phyloP scores from a whole-genome alignment of 2,888 invertebrate species.

The Drosophila putrida region DNA sequence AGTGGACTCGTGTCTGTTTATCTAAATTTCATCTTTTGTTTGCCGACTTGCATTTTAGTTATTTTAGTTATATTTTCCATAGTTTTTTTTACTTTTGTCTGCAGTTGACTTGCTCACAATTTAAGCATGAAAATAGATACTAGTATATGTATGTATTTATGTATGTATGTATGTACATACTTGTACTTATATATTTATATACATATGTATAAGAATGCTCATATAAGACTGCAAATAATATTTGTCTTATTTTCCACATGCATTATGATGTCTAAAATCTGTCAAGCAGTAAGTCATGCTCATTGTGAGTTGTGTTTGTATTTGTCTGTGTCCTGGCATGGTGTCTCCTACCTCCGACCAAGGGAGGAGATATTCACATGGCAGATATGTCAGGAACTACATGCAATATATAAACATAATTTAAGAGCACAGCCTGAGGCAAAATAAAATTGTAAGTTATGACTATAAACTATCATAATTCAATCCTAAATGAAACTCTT shows the following conservation, averaged over 20 bases:
- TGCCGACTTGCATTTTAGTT: slow-evolving; percentile 40
- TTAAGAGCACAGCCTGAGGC: slow-evolving; percentile 33
- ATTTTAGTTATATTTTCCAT: slow-evolving; percentile 19
- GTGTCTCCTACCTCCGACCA: slow-evolving; percentile 14
- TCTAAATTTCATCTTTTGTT: slow-evolving; percentile 48
- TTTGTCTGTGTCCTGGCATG: slow-evolving; percentile 24
- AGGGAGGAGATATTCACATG: slow-evolving; percentile 6
- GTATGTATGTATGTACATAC: background rate
- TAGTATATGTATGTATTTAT: background rate
- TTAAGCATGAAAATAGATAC: slow-evolving; percentile 28
- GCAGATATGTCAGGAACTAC: slow-evolving; percentile 24
- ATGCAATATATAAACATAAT: slow-evolving; percentile 56
- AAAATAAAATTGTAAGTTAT: slow-evolving; percentile 16
- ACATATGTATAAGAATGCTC: slow-evolving; percentile 3
- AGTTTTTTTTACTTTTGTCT: slow-evolving; percentile 27
- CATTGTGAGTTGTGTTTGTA: slow-evolving; percentile 38
- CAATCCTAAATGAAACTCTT: slow-evolving; percentile 1
- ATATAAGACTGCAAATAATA: slow-evolving; percentile 14
- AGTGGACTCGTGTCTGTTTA: slow-evolving; percentile 30
- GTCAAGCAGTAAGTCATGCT: slow-evolving; percentile 61
- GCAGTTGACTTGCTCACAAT: slow-evolving; percentile 54
- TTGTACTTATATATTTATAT: background rate
- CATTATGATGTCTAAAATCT: slow-evolving; percentile 70
- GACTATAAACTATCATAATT: slow-evolving; percentile 14
- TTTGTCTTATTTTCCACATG: slow-evolving; percentile 67